Evolutionary conservation across 1,140 invertebrate genomes (phyloP).

Genomic region (Drosophila tani): DNA sequence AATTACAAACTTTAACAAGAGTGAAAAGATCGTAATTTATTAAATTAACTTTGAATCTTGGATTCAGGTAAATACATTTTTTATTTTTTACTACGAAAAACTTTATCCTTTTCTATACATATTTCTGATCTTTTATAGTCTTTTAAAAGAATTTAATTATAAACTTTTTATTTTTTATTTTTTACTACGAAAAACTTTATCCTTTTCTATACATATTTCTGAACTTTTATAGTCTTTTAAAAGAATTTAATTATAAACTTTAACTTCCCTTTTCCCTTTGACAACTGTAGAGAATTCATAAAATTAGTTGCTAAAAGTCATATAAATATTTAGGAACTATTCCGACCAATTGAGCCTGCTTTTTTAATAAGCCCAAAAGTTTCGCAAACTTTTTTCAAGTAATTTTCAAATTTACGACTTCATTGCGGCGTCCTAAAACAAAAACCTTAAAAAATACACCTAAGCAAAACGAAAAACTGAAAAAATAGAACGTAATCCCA

Average conservation of each 20-base stretch:
- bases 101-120: too few relatives aligned
- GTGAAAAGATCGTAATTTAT: too few relatives aligned
- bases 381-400: constrained; percentile 34
- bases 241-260: constrained; percentile 20
- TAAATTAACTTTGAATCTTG: too few relatives aligned
- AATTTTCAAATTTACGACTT: constrained; percentile 53
- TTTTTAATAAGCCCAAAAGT: constrained; percentile 45
- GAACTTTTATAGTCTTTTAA: too few relatives aligned
- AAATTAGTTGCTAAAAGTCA: constrained; percentile 15
- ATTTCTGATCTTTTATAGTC: too few relatives aligned
- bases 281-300: not conserved
- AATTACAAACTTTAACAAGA: constrained; percentile 13
- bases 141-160: too few relatives aligned
- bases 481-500: constrained; percentile 31
- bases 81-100: too few relatives aligned
- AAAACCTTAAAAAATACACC: constrained; percentile 50
- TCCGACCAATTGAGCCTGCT: not conserved
- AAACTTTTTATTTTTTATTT: too few relatives aligned
- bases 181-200: too few relatives aligned
- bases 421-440: constrained; percentile 35
- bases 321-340: constrained; percentile 34
- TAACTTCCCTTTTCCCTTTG: not conserved
- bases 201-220: too few relatives aligned
- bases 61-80: too few relatives aligned
- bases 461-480: constrained; percentile 23